A percentile compares a stretch with the other conserved stretches of the same genome.
These are phyloP conservation scores for Cephalopterus ornatus DNA, from an alignment of 2,113 vertebrate species.

Conservation along the genomic window DNA sequence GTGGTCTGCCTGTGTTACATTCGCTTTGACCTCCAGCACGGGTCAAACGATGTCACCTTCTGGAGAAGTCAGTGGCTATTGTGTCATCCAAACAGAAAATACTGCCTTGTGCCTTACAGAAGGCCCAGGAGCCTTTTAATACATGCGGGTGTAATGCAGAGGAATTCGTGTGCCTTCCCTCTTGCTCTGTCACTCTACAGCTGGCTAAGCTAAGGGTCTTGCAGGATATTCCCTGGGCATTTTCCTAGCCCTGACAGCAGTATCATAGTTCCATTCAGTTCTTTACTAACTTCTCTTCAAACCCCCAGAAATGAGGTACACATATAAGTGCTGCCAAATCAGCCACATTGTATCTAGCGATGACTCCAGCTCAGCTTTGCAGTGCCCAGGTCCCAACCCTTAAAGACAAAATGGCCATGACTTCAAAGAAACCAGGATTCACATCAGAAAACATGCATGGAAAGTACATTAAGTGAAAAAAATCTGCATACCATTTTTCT, in stretches of 20 bases:
- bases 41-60: constrained; percentile 73
- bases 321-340: fast-evolving
- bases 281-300: not conserved
- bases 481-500: not conserved
- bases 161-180: not conserved
- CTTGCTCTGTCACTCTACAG: not conserved
- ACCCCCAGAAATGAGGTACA: not conserved
- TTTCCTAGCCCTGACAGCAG: not conserved
- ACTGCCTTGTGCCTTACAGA: not conserved
- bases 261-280: not conserved
- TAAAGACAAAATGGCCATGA: not conserved
- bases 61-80: not conserved
- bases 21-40: constrained; percentile 77
- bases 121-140: not conserved
- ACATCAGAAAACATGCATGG: not conserved
- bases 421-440: not conserved
- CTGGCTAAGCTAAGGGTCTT: not conserved
- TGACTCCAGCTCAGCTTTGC: not conserved
- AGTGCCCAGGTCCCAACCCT: not conserved
- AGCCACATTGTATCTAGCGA: fast-evolving
- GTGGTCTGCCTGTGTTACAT: constrained; percentile 77
- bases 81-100: not conserved
- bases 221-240: not conserved
- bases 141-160: not conserved
- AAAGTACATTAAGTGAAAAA: not conserved